phyloP scores from a whole-genome alignment of 2,797 vertebrate genomes.

The Odontamblyopus rebecca region DNA sequence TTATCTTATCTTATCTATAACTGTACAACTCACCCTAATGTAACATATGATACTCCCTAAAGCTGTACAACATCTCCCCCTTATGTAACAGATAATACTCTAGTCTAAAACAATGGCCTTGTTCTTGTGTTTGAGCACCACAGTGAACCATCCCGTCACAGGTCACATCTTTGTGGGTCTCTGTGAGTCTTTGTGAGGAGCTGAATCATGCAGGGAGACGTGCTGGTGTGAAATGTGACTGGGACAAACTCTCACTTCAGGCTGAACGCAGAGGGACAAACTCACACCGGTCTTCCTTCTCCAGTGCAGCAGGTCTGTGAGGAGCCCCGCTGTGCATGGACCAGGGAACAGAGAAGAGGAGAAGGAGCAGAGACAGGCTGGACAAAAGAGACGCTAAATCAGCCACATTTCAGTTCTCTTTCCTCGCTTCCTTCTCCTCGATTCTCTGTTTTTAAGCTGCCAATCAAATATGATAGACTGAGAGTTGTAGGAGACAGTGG shows the following conservation, averaged over 20 bases:
- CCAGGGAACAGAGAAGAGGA: not conserved
- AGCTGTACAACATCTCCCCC: no score
- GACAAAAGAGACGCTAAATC: no score
- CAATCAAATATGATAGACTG: no score
- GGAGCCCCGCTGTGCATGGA: slow-evolving; percentile 11
- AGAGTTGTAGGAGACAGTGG: no score
- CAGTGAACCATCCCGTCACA: not conserved
- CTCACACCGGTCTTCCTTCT: slow-evolving; percentile 34
- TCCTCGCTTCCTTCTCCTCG: no score
- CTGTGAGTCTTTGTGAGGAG: not conserved
- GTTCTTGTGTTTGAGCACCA: not conserved
- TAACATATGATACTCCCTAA: no score
- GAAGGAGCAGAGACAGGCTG: not conserved
- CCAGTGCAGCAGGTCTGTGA: slow-evolving; percentile 32
- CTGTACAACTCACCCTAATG: no score
- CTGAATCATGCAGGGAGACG: not conserved
- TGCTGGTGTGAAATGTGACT: slow-evolving; percentile 4
- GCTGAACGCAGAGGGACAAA: slow-evolving; percentile 49
- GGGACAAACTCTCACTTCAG: slow-evolving; percentile 39
- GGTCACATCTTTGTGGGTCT: not conserved
- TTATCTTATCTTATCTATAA: no score
- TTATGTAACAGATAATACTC: no score
- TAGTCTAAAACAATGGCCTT: not conserved
- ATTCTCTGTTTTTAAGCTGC: no score
- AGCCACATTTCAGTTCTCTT: no score